Evolutionary conservation across 2,888 invertebrate genomes (phyloP).

Genomic region (Plebejus anna): DNA sequence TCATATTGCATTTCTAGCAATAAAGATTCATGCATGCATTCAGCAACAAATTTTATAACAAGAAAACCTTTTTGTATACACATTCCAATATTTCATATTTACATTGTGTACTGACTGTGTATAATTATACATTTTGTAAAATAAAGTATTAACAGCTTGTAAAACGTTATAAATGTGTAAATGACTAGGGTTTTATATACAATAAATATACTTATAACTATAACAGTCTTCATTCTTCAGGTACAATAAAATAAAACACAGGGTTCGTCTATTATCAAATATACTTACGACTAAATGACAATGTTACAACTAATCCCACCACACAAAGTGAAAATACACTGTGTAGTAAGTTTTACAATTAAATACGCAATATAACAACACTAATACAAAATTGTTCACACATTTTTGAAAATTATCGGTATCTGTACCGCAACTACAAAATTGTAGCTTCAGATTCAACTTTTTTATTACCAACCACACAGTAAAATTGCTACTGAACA

Average conservation of each 20-base stretch:
- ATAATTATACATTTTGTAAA: not conserved
- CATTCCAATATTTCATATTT: not conserved
- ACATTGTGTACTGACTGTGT: not conserved
- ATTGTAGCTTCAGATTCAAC: not conserved
- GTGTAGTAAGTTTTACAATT: not conserved
- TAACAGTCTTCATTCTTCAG: constrained; percentile 74
- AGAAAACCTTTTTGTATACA: not conserved
- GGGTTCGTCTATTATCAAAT: constrained; percentile 41
- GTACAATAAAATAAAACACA: constrained; percentile 67
- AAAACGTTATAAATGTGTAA: not conserved
- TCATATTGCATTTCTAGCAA: not conserved
- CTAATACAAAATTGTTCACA: constrained; percentile 5
- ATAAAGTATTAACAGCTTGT: not conserved
- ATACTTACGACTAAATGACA: constrained; percentile 45
- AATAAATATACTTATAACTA: constrained; percentile 42
- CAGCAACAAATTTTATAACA: not conserved
- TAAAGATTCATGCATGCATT: not conserved
- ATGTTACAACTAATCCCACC: constrained; percentile 5
- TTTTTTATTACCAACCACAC: not conserved
- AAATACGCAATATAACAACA: not conserved
- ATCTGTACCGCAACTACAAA: not conserved
- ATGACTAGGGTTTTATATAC: constrained; percentile 19
- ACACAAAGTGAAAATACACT: not conserved
- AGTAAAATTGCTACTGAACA: not conserved
- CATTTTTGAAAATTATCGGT: not conserved